These are phyloP conservation scores for Eurytoma adleriae DNA, from an alignment of 2,888 invertebrate species.

Conservation along the genomic window DNA sequence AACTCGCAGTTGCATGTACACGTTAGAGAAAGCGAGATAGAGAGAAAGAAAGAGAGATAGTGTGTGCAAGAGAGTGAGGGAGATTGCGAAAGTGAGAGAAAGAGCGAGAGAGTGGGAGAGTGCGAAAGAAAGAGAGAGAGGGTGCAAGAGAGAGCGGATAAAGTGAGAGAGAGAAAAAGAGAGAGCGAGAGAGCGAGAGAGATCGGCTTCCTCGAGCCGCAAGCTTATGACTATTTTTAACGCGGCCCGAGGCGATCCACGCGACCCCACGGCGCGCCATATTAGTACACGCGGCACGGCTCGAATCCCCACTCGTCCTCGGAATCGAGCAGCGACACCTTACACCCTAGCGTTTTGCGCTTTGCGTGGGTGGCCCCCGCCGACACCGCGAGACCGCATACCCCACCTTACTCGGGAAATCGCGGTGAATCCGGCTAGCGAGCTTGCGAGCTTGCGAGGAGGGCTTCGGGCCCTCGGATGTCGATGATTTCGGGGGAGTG, in stretches of 20 bases:
- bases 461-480: too few relatives aligned
- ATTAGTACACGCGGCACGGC: constrained; percentile 74
- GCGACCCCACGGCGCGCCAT: constrained; percentile 68
- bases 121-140: too few relatives aligned
- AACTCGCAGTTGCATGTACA: too few relatives aligned
- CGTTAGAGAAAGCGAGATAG: too few relatives aligned
- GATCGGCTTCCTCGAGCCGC: constrained; percentile 1
- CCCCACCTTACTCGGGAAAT: neutral
- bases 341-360: constrained; percentile 68
- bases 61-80: too few relatives aligned
- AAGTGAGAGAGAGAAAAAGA: too few relatives aligned
- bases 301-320: constrained; percentile 72
- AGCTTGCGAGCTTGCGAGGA: neutral
- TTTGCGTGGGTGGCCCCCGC: constrained; percentile 5
- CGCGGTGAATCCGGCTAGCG: neutral
- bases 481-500: too few relatives aligned
- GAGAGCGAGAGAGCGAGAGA: too few relatives aligned
- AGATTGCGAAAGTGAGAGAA: too few relatives aligned
- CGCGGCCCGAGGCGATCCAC: constrained; percentile 25
- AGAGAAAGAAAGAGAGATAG: too few relatives aligned
- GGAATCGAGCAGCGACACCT: constrained; percentile 72
- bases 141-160: too few relatives aligned
- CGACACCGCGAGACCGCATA: neutral
- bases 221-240: constrained; percentile 56
- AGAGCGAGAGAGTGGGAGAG: too few relatives aligned